Evolutionary conservation across 2,888 invertebrate genomes (phyloP).

Genomic region (Oligia latruncula): DNA sequence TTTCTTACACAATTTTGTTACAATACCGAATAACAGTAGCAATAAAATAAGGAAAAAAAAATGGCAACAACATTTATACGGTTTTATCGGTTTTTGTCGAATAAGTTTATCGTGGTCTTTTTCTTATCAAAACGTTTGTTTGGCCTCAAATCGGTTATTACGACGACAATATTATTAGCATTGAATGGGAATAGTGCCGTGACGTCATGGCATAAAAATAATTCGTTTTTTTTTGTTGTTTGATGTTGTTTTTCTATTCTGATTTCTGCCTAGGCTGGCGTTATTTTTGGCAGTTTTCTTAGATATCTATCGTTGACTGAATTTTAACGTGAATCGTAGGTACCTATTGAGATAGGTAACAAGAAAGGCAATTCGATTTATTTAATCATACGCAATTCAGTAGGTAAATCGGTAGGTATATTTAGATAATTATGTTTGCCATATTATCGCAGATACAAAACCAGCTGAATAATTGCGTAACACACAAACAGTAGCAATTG

Average conservation of each 20-base stretch:
- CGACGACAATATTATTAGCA: slow-evolving; percentile 20
- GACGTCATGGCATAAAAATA: slow-evolving; percentile 27
- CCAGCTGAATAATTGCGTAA: too few species aligned
- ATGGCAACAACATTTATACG: not conserved
- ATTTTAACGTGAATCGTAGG: too few species aligned
- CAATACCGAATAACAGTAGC: slow-evolving; percentile 12
- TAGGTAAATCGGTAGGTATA: too few species aligned
- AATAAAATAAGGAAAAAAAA: slow-evolving; percentile 9
- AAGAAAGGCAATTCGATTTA: not conserved
- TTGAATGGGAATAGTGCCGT: slow-evolving; percentile 26
- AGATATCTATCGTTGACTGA: not conserved
- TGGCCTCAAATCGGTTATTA: slow-evolving; percentile 12
- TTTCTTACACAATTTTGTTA: slow-evolving; percentile 20
- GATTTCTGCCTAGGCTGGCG: not conserved
- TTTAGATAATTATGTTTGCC: too few species aligned
- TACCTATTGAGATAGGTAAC: not conserved
- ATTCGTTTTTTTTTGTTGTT: not conserved
- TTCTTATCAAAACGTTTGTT: slow-evolving; percentile 39
- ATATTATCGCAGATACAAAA: too few species aligned
- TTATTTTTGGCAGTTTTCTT: not conserved
- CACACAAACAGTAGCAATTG: too few species aligned
- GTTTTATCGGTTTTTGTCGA: slow-evolving; percentile 33
- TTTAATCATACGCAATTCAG: not conserved
- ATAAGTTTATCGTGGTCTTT: slow-evolving; percentile 32
- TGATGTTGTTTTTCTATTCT: not conserved